A percentile compares a stretch with the other conserved stretches of the same genome.
Conservation (phyloP, 2,888 invertebrate genomes). For the Eremobia ochroleuca region DNA sequence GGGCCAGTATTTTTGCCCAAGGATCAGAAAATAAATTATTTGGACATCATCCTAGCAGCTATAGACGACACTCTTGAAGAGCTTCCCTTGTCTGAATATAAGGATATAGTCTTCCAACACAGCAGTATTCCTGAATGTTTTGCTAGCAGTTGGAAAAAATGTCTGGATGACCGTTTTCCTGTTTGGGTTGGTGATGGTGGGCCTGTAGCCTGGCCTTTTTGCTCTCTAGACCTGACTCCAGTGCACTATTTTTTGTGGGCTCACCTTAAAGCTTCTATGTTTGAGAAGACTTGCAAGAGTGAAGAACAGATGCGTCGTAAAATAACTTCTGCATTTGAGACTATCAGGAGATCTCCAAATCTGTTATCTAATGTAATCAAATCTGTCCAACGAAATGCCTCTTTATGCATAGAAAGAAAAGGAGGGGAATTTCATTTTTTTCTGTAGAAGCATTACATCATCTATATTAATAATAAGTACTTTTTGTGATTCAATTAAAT, state of each 20-base stretch:
- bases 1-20: constrained; percentile 36
- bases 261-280: constrained; percentile 1
- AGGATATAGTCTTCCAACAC: constrained; percentile 24
- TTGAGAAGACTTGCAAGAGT: constrained; percentile 2
- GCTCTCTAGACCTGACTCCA: constrained; percentile 12
- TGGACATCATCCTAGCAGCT: constrained; percentile 7
- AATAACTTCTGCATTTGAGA: constrained; percentile 21
- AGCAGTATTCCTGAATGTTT: neutral
- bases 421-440: constrained; percentile 5
- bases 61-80: constrained; percentile 10
- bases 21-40: constrained; percentile 11
- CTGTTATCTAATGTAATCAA: constrained; percentile 8
- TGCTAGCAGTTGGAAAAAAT: constrained; percentile 13
- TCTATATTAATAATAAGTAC: neutral
- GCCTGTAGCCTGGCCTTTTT: constrained; percentile 18
- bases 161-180: constrained; percentile 18
- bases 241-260: constrained; percentile 33
- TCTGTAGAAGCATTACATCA: neutral
- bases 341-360: neutral
- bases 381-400: neutral
- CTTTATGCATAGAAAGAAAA: neutral
- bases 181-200: constrained; percentile 26
- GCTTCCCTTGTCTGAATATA: neutral
- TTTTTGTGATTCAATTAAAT: neutral
- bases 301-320: constrained; percentile 17